Percentiles rank a stretch among this genome's conserved stretches.
These are phyloP conservation scores for Aradophagus sp. DNA, from an alignment of 1,140 invertebrate species.

Conservation along the genomic window DNA sequence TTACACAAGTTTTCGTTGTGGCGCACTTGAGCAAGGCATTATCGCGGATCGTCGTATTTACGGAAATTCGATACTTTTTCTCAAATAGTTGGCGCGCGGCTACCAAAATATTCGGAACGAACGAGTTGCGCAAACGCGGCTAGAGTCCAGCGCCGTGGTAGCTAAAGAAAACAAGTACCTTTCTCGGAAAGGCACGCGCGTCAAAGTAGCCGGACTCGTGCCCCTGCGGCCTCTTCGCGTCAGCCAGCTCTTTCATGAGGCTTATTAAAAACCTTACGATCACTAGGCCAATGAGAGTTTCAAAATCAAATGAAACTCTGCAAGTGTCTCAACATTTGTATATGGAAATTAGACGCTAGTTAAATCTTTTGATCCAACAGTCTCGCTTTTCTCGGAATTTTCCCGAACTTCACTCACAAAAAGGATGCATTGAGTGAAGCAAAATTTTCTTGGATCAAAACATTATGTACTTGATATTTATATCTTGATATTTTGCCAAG, in stretches of 20 bases:
- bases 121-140: constrained; percentile 48
- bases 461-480: too few relatives aligned
- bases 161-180: constrained; percentile 48
- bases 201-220: constrained; percentile 43
- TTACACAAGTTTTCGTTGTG: constrained; percentile 10
- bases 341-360: too few relatives aligned
- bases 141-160: constrained; percentile 18
- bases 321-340: too few relatives aligned
- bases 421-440: too few relatives aligned
- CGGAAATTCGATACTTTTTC: constrained; percentile 54
- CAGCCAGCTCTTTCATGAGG: constrained; percentile 13
- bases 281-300: constrained; percentile 25
- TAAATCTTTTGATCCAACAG: too few relatives aligned
- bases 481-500: too few relatives aligned
- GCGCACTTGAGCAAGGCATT: constrained; percentile 12
- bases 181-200: constrained; percentile 56
- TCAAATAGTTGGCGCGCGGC: constrained; percentile 43
- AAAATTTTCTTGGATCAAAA: too few relatives aligned
- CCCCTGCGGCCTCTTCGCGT: constrained; percentile 10
- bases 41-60: constrained; percentile 40
- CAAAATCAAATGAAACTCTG: constrained; percentile 25
- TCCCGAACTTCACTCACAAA: too few relatives aligned
- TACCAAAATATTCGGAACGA: constrained; percentile 43
- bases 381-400: too few relatives aligned
- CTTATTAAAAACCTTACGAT: constrained; percentile 29